Conservation (phyloP, 2,797 vertebrate species). For the Amphiprion clarkii region DNA sequence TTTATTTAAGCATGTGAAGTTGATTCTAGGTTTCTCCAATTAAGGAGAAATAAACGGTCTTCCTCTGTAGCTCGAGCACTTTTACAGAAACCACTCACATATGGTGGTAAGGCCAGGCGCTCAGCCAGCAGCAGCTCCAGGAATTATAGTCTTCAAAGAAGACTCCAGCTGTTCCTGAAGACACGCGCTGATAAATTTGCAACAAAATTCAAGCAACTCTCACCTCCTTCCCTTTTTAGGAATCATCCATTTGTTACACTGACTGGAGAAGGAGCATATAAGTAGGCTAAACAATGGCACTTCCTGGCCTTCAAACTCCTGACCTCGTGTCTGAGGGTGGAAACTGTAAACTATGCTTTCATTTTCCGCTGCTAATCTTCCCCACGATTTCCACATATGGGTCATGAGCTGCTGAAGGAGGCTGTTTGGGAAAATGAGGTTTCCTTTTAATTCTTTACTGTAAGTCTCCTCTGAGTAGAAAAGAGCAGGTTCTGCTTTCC, state of each 20-base stretch:
- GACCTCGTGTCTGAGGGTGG: background rate
- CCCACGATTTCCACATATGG: conserved; percentile 11
- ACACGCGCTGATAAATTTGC: background rate
- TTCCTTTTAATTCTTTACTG: conserved; percentile 12
- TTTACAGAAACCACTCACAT: conserved; percentile 20
- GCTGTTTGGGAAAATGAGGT: background rate
- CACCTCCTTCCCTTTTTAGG: background rate
- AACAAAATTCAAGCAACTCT: background rate
- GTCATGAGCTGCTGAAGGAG: conserved; percentile 17
- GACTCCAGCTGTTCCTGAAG: conserved; percentile 21
- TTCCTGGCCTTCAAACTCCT: conserved; percentile 28
- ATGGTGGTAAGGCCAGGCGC: background rate
- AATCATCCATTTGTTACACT: background rate
- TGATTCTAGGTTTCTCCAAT: background rate
- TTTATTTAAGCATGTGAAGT: background rate
- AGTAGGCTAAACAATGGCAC: conserved; percentile 21
- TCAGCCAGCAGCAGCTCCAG: conserved; percentile 32
- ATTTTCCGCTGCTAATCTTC: conserved; percentile 44
- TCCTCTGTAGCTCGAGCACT: background rate
- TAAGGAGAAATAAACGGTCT: background rate
- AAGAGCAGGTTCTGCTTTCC: background rate
- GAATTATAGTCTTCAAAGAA: conserved; percentile 30
- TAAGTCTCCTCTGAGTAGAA: background rate
- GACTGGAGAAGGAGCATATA: background rate
- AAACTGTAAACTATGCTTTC: conserved; percentile 45